Evolutionary conservation across 2,888 invertebrate species (phyloP).

Genomic region (Zhuqinia jingwanae): DNA sequence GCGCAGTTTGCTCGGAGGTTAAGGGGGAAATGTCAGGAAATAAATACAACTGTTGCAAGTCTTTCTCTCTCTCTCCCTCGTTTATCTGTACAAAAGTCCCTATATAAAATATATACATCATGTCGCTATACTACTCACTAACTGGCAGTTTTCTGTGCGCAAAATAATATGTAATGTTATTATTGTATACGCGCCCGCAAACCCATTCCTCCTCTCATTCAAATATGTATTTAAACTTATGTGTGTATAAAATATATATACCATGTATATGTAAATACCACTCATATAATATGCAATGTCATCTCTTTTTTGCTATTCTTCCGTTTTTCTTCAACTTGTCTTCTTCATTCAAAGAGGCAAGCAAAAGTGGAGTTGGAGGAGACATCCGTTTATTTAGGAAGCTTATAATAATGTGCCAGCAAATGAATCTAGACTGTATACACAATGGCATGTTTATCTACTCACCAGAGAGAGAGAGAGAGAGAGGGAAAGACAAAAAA

Average conservation of each 20-base stretch:
- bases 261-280: too few relatives aligned
- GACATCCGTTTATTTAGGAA: conserved; percentile 59
- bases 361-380: too few relatives aligned
- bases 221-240: conserved; percentile 48
- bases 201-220: conserved; percentile 21
- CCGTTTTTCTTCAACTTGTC: conserved; percentile 53
- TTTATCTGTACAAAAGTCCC: not conserved
- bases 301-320: conserved; percentile 62
- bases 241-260: too few relatives aligned
- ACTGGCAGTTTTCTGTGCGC: conserved; percentile 31
- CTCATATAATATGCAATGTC: too few relatives aligned
- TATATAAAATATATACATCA: conserved; percentile 14
- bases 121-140: not conserved
- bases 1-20: conserved; percentile 80
- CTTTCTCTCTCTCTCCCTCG: conserved; percentile 58
- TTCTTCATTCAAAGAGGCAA: conserved; percentile 47
- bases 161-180: conserved; percentile 36
- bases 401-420: conserved; percentile 57
- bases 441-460: conserved; percentile 55
- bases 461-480: conserved; percentile 32
- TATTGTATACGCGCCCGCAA: conserved; percentile 34
- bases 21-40: conserved; percentile 77
- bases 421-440: conserved; percentile 53
- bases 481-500: conserved; percentile 19
- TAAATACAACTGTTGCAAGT: conserved; percentile 80